Base-by-base conservation (phyloP, 2,113 vertebrate genomes). In the Sporophila hypoxantha region DNA sequence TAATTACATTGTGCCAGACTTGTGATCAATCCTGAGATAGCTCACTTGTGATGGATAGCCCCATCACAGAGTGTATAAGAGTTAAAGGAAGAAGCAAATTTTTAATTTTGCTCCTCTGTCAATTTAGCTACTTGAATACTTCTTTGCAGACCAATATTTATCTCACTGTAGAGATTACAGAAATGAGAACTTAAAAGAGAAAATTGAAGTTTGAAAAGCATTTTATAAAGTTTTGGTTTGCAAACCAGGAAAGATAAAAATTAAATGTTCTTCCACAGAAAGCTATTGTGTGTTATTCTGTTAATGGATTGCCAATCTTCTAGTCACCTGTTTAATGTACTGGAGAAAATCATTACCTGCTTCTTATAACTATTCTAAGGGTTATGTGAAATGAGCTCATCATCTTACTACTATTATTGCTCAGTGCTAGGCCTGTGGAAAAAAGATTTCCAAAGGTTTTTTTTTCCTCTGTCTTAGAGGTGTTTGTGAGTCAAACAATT, bases 1-100 rank as follows among this genome's bases (percentile, higher is more conserved):
- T 96, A 96, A 96, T 95, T 96, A 82, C 87, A 85, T 91, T 95
- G 91, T 94, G 86, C 84, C 42, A 87, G 86, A 74, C 68, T 92
- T 86, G 82, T 85, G 95, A 96, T 96, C 92, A 90, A 11, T 95
- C 85, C 88, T 88, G 70, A 95, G 93, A 96, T 95, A 96, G 81
- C 84, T 94, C 84, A 69, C 59, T 87, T 64, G 74, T 96, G 95
- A 96, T 94, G 87, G 93, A 96, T 96, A 83, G 89, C 64, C 76
- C 80, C 74, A 86, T 93, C 93, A 91, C 16, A 6, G 50, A 88
- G 36, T 10, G 7, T 61, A 57, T 60, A 79, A 66, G 82, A 94
- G 49, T 83, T 91, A 88, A 82, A 90, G 76, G 61, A 88, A 92
- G 67, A 86, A 85, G 46, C 53, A 90, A 89, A 87, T 91, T 95